Conservation (phyloP, 2,888 invertebrate genomes). For the Scaptodrosophila latifasciaeformis region DNA sequence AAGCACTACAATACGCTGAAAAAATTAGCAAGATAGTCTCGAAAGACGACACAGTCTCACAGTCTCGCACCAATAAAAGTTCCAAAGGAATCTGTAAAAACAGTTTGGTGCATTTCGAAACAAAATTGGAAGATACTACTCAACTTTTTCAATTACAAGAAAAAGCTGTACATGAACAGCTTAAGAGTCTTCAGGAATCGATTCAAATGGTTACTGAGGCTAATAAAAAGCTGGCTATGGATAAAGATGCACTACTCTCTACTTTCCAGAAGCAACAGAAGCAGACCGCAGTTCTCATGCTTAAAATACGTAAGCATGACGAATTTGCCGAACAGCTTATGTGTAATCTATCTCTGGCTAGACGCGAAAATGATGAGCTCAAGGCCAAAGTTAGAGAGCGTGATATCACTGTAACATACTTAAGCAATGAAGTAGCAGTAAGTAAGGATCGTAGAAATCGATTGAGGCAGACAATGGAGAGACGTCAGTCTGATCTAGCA, state of each 20-base stretch:
- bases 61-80: no score
- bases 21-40: conserved; percentile 52
- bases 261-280: background rate
- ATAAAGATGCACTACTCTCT: conserved; percentile 68
- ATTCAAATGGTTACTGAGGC: conserved; percentile 86
- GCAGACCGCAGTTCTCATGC: background rate
- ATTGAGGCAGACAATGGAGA: background rate
- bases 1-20: conserved; percentile 97
- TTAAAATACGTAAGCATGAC: background rate
- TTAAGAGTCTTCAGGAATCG: conserved; percentile 76
- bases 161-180: background rate
- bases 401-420: background rate
- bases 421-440: background rate
- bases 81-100: no score
- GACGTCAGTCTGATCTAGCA: background rate
- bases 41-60: no score
- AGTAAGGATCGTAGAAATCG: background rate
- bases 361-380: background rate
- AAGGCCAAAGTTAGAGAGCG: background rate
- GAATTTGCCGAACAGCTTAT: background rate
- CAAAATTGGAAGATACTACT: no score
- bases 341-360: background rate
- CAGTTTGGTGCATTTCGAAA: no score
- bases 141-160: no score
- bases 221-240: conserved; percentile 79